Conservation (phyloP, 1,140 invertebrate species). For the Conus betulinus region DNA sequence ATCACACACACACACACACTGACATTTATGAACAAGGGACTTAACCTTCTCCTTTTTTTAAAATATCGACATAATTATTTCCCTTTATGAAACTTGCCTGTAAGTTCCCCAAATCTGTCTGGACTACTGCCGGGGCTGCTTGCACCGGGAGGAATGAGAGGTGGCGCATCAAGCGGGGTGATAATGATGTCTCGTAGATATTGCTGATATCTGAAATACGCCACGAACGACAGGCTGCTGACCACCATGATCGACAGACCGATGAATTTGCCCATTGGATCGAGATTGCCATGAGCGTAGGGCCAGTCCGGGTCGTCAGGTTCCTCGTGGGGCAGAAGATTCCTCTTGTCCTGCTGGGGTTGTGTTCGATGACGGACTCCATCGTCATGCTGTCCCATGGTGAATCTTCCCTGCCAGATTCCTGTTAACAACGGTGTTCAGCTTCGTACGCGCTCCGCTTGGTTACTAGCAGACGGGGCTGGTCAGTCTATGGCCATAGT, state of each 20-base stretch:
- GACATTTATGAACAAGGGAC: too few relatives aligned
- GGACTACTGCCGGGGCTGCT: constrained; percentile 83
- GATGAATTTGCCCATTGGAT: constrained; percentile 33
- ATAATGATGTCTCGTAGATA: constrained; percentile 92
- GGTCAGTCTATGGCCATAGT: too few relatives aligned
- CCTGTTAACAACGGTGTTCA: too few relatives aligned
- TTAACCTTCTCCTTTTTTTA: too few relatives aligned
- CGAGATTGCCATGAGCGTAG: constrained; percentile 34
- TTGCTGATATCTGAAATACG: constrained; percentile 86
- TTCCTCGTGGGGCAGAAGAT: constrained; percentile 13
- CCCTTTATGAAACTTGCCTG: constrained; percentile 30
- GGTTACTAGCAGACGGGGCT: too few relatives aligned
- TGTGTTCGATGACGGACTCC: constrained; percentile 15
- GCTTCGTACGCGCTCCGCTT: too few relatives aligned
- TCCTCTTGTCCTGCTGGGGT: not conserved
- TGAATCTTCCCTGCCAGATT: not conserved
- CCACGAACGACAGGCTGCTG: constrained; percentile 77
- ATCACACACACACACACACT: too few relatives aligned
- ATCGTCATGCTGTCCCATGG: not conserved
- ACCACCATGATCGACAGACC: constrained; percentile 38
- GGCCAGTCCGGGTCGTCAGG: constrained; percentile 17
- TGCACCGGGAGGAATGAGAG: constrained; percentile 81
- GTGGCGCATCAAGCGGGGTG: constrained; percentile 87
- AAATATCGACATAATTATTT: too few relatives aligned
- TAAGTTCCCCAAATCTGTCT: constrained; percentile 94